Percentiles rank a stretch among this genome's conserved stretches.
phyloP scores from a whole-genome alignment of 1,140 invertebrate genomes.

The Parasteatoda tepidariorum region DNA sequence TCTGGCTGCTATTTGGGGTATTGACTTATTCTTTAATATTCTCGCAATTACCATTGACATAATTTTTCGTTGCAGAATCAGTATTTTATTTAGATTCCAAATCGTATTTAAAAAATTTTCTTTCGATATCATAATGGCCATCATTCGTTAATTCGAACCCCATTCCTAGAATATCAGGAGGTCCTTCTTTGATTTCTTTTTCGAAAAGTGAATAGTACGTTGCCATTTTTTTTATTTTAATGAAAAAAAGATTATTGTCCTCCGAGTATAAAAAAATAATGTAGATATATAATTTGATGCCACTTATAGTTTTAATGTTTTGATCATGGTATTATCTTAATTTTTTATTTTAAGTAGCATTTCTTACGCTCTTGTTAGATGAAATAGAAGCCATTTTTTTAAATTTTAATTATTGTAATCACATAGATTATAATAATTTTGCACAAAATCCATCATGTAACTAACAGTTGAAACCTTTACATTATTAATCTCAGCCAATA shows the following conservation, averaged over 20 bases:
- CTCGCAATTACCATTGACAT: not conserved
- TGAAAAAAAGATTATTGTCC: not conserved
- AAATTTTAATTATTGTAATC: not conserved
- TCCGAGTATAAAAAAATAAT: no score
- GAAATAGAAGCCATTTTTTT: conserved; percentile 1
- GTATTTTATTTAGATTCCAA: not conserved
- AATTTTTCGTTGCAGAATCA: not conserved
- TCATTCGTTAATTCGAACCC: conserved; percentile 10
- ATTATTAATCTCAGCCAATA: not conserved
- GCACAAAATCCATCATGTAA: no score
- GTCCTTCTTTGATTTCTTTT: not conserved
- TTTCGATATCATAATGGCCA: conserved; percentile 27
- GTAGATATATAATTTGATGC: not conserved
- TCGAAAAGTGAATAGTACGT: conserved; percentile 2
- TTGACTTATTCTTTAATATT: not conserved
- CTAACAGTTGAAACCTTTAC: no score
- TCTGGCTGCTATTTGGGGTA: no score
- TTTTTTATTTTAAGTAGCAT: not conserved
- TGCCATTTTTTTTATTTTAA: not conserved
- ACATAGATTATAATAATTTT: no score
- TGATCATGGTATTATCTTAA: not conserved
- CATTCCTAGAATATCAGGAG: not conserved
- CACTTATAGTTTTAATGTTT: not conserved
- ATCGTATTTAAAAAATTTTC: not conserved
- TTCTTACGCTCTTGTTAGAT: not conserved